Percentiles rank a stretch among this genome's conserved stretches.
These are phyloP conservation scores for Microcebus griseorufus DNA, from an alignment of 2,113 vertebrate genomes.

Conservation along the genomic window DNA sequence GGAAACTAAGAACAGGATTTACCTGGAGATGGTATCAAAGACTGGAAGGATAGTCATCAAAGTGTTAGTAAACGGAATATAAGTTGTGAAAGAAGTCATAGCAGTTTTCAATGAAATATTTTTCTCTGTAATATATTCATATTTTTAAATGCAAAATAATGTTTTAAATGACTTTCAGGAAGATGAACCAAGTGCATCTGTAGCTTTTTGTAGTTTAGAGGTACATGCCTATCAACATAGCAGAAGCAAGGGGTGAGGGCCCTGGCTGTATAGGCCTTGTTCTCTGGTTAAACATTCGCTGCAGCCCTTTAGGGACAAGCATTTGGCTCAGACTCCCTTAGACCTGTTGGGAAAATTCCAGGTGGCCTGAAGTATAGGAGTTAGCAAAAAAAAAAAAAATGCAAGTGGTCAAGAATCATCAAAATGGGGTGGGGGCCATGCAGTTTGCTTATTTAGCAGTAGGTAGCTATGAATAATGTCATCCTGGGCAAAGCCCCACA, in stretches of 20 bases:
- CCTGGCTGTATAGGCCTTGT: background rate
- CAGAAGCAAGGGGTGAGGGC: background rate
- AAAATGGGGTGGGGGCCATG: background rate
- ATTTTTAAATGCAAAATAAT: constrained; percentile 7
- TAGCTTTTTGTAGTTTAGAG: background rate
- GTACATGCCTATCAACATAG: background rate
- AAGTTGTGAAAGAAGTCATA: background rate
- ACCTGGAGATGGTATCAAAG: background rate
- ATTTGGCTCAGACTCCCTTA: background rate
- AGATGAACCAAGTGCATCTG: background rate
- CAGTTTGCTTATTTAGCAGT: background rate
- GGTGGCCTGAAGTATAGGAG: background rate
- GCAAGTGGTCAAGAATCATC: background rate
- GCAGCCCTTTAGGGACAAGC: background rate
- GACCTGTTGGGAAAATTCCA: background rate
- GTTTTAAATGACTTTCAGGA: background rate
- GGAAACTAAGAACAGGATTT: background rate
- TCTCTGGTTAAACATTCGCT: background rate
- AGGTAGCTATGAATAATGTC: background rate
- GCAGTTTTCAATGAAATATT: background rate
- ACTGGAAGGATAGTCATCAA: background rate
- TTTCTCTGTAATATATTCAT: background rate
- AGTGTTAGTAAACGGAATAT: background rate
- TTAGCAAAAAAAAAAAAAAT: background rate
- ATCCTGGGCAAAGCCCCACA: background rate